Base-by-base conservation (phyloP, 1,140 invertebrate species). In the Lycorma delicatula region DNA sequence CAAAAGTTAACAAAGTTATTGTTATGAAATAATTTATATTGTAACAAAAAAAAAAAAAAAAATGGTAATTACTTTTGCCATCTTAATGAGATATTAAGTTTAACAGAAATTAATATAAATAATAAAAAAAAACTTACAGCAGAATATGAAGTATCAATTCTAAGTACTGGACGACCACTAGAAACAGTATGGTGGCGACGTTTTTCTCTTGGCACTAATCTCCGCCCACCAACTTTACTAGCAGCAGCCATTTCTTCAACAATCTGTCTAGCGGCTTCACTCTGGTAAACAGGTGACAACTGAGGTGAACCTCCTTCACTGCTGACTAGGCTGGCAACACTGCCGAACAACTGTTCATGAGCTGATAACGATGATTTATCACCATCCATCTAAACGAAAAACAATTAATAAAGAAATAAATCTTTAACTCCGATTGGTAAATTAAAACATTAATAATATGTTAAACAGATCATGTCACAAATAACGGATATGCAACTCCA, bases 161-260 rank as follows among this genome's bases (percentile, higher is more conserved):
- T 57, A 23, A 57, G 38, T 18, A 64, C 16, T 4, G 63, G 56
- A 16, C 47, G 44, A 6, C 78, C 81, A 69, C 80, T 81, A 9
- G 90, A 91, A 5, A 93, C 89, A 0, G 92, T 95, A 68, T 92
- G 85, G 71, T 92, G 91, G 51, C 92, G 76, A 41, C 90, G 74
- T 70, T 89, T 91, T 65, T 90, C 86, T 59, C 82, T 83, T 0
- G 87, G 87, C 4, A 89, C 80, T 23, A 81, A 77, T 38, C 87
- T 72, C 49, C 79, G 71, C 53, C 60, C 62, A 36, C 60, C 55
- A 56, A 55, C 62, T 62, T 55, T 63, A 62, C 47, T 61, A 52
- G 47, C 60, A 52, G 47, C 60, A 16, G 58, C 63, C 77, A 91
- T 86, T 72, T 91, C 88, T 56, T 87, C 86, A 47, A 90, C 86